Base-by-base conservation (phyloP, 2,113 vertebrate genomes). In the Periophthalmodon schlosseri region DNA sequence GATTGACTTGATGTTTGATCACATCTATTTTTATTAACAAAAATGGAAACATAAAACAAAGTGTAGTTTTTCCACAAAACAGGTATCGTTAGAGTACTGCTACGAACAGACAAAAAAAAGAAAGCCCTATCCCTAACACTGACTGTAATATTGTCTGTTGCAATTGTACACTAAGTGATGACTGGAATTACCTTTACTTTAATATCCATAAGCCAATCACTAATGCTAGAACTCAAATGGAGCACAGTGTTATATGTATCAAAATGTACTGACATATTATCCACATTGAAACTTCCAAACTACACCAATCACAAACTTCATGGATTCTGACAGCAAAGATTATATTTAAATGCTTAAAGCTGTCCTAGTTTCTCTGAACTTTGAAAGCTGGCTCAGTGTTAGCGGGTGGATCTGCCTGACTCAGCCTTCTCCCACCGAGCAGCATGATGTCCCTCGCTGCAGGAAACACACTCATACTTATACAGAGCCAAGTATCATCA, bases 361-460 rank as follows among this genome's bases (percentile, higher is more conserved):
- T 58, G 21, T 23, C 23, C 5, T 54, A 60, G 61, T 63, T 75
- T 50, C 2, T 11, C 60, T 79, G 21, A 47, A 72, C 46, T 69
- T 20, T 15, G n/a, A 33, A 28, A 85, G 65, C 67, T n/a, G 44
- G 57, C 54, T 24, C 73, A 46, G 15, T 24, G 70, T 44, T 65
- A 73, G 9, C 58, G 68, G 47, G 74, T 80, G 49, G 69, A 70
- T 24, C 66, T 4, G 18, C 73, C 24, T 75, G 60, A 49, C 63
- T 78, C 73, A 77, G 68, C 50, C 14, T 75, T 73, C 72, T 81
- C 47, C 73, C 64, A 76, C 67, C 52, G 56, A 36, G 49, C 36
- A 80, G 34, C 68, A 76, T 81, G 78, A 64, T 70, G 66, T 36
- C 44, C 72, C 56, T 70, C 58, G 50, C 52, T 64, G 28, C 16